These are phyloP conservation scores for Octomys mimax DNA, from an alignment of 2,797 vertebrate genomes.

Conservation along the genomic window DNA sequence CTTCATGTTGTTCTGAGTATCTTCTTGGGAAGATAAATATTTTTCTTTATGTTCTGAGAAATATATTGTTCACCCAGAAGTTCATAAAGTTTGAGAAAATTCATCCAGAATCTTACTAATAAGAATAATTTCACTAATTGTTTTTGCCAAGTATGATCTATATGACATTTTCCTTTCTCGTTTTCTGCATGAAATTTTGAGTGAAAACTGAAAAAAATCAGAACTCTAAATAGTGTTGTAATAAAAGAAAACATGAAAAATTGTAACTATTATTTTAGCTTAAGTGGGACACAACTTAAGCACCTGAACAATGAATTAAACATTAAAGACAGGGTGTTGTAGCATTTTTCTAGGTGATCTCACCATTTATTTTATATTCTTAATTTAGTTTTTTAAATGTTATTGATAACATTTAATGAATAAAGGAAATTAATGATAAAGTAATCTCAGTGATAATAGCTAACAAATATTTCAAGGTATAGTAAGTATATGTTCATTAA, in stretches of 20 bases:
- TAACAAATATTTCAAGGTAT: neutral
- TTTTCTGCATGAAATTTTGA: neutral
- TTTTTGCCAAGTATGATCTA: neutral
- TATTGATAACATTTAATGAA: neutral
- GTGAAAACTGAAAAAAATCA: neutral
- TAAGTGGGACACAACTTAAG: neutral
- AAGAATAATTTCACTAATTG: neutral
- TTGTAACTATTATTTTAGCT: neutral
- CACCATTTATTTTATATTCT: slow-evolving; percentile 10
- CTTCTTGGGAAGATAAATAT: neutral
- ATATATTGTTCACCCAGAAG: neutral
- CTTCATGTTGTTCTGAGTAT: neutral
- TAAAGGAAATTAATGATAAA: slow-evolving; percentile 19
- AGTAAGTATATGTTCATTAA: neutral
- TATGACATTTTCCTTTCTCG: neutral
- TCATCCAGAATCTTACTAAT: neutral
- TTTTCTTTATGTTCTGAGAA: slow-evolving; percentile 11
- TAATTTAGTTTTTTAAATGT: slow-evolving; percentile 27
- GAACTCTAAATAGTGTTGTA: neutral
- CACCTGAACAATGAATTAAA: neutral
- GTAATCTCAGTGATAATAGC: neutral
- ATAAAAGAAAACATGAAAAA: neutral
- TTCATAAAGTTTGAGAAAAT: slow-evolving; percentile 38
- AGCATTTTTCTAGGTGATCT: neutral
- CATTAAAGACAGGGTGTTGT: neutral